A percentile compares a stretch with the other conserved stretches of the same genome.
These are phyloP conservation scores for Cristatella mucedo DNA, from an alignment of 2,888 invertebrate species.

Conservation along the genomic window DNA sequence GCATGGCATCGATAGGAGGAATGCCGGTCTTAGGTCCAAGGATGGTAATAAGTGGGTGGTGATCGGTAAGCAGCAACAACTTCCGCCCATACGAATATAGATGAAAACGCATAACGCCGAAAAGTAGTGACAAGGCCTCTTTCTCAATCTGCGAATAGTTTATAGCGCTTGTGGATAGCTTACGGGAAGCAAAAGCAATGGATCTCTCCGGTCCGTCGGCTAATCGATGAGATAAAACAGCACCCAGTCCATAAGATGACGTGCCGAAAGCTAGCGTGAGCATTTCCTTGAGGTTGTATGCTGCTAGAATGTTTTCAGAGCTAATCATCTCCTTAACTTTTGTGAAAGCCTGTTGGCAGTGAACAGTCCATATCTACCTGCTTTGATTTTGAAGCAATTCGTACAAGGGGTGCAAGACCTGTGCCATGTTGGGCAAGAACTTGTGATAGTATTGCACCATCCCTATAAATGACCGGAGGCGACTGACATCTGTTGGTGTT, in stretches of 20 bases:
- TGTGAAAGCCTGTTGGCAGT: slow-evolving; percentile 10
- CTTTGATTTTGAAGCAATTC: background rate
- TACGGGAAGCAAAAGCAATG: slow-evolving; percentile 35
- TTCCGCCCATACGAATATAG: slow-evolving; percentile 35
- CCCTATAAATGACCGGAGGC: background rate
- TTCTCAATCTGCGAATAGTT: slow-evolving; percentile 33
- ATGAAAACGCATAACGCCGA: slow-evolving; percentile 34
- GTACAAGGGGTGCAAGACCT: background rate
- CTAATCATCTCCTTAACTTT: slow-evolving; percentile 7
- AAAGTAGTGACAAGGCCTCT: slow-evolving; percentile 34
- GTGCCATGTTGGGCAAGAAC: background rate
- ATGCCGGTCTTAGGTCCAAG: slow-evolving; percentile 24
- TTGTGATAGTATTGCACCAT: slow-evolving; percentile 1
- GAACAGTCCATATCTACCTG: background rate
- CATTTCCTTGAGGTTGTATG: slow-evolving; percentile 8
- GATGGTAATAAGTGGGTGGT: no score
- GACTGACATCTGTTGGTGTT: background rate
- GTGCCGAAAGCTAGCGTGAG: slow-evolving; percentile 8
- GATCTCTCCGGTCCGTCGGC: slow-evolving; percentile 22
- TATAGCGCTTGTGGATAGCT: slow-evolving; percentile 32
- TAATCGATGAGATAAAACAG: slow-evolving; percentile 9
- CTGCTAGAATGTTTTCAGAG: slow-evolving; percentile 10
- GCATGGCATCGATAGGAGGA: slow-evolving; percentile 20
- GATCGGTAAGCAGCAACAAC: no score
- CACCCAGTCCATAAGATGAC: slow-evolving; percentile 10